phyloP scores from a whole-genome alignment of 2,797 vertebrate species.

The Taenioides sp. region DNA sequence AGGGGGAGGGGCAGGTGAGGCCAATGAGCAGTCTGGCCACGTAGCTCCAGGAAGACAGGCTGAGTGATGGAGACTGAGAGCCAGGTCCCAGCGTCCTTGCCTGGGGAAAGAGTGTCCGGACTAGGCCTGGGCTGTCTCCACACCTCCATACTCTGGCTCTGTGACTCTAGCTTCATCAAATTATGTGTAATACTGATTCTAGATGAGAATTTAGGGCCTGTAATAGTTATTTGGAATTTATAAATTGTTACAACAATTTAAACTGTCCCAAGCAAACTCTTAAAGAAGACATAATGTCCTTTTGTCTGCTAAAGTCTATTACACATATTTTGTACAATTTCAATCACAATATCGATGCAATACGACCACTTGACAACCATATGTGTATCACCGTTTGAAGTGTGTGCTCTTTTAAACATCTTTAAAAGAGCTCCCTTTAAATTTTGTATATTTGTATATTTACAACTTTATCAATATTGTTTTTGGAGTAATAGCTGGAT shows the following conservation, averaged over 20 bases:
- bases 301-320: no score
- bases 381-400: no score
- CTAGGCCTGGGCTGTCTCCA: slow-evolving; percentile 47
- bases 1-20: slow-evolving; percentile 21
- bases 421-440: no score
- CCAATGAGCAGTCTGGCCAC: slow-evolving; percentile 72
- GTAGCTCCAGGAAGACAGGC: slow-evolving; percentile 72
- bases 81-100: slow-evolving; percentile 74
- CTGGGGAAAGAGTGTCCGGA: slow-evolving; percentile 71
- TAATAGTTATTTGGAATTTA: background rate
- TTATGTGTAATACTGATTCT: background rate
- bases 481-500: background rate
- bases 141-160: slow-evolving; percentile 39
- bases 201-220: background rate
- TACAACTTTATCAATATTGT: background rate
- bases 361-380: no score
- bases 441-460: background rate
- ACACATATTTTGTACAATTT: no score
- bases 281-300: no score
- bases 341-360: no score
- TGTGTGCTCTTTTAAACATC: no score
- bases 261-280: background rate
- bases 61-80: slow-evolving; percentile 74
- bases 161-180: slow-evolving; percentile 20
- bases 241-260: background rate